Evolutionary conservation across 2,113 vertebrate species (phyloP).

Genomic region (Catharus fuscescens): DNA sequence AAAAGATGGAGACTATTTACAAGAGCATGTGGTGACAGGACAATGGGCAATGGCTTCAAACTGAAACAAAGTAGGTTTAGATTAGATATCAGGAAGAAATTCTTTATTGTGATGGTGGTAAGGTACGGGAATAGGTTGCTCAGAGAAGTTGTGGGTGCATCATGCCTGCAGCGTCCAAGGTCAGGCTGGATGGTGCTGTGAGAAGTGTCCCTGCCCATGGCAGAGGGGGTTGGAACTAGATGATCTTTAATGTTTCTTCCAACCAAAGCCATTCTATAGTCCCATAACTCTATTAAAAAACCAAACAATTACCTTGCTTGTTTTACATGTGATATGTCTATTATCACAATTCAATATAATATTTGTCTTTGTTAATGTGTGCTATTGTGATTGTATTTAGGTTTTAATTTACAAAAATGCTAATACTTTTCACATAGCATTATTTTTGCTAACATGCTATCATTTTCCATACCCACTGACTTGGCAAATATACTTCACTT

Average conservation of each 20-base stretch:
- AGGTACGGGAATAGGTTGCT: neutral
- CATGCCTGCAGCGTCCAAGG: neutral
- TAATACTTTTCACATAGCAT: neutral
- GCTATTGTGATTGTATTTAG: constrained; percentile 34
- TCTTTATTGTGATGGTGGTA: neutral
- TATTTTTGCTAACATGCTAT: neutral
- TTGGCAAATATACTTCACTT: neutral
- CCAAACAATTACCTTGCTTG: constrained; percentile 55
- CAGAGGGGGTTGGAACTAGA: neutral
- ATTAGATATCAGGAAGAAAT: neutral
- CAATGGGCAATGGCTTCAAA: neutral
- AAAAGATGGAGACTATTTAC: neutral
- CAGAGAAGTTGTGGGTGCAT: neutral
- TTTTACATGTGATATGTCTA: constrained; percentile 45
- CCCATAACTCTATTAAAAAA: neutral
- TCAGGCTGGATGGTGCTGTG: neutral
- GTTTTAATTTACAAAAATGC: constrained; percentile 16
- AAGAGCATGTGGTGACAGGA: neutral
- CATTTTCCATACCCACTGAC: neutral
- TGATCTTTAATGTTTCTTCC: neutral
- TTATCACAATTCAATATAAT: constrained; percentile 45
- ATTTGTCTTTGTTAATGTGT: constrained; percentile 43
- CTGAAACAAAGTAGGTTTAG: neutral
- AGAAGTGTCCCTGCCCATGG: neutral
- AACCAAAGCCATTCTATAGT: neutral